Evolutionary conservation across 2,888 invertebrate genomes (phyloP), one percentile per base, ranked within the genome.

Genomic region (Drosophila buzzatii): DNA sequence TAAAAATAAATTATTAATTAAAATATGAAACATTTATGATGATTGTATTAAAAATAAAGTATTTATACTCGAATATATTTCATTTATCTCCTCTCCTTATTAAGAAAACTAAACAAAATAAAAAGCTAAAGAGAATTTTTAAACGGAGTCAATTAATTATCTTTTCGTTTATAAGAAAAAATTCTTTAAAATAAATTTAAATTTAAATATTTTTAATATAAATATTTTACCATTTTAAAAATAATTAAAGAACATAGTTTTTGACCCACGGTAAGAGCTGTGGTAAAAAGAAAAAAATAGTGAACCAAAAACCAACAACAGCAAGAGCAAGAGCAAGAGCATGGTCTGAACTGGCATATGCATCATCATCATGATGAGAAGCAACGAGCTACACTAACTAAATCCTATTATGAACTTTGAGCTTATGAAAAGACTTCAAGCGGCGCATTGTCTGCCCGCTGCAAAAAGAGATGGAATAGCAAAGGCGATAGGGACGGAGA

Each of bases 371-470:
- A 86, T 69, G 59, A 73, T 41, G 69, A 35, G 62, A 58, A 75
- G 63, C 76, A 81, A 79, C 81, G 85, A 75, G 85, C 73, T 73
- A 69, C 76, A 78, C 83, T 81, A 75, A 76, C 85, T 87, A 85
- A 85, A 85, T 85, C 85, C 89, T 87, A 85, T 89, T 85, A 85
- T 77, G 85, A 85, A 85, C 85, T 85, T 89, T 89, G 85, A 81
- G 85, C 89, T 85, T 81, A 84, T 84, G 79, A 81, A 87, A 81
- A 73, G 87, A 85, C 85, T 81, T 87, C 89, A 85, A 87, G 85
- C 89, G 87, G 81, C 70, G 89, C 78, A 78, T 72, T 81, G 84
- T 81, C 84, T 78, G 70, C 63, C 68, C 20, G 45, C 63, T 56
- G 66, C 56, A 47, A 45, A 70, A 75, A 73, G 78, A 69, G 66